Evolutionary conservation across 2,888 invertebrate species (phyloP), one percentile per base, ranked within the genome.

Genomic region (Oscheius sp.): DNA sequence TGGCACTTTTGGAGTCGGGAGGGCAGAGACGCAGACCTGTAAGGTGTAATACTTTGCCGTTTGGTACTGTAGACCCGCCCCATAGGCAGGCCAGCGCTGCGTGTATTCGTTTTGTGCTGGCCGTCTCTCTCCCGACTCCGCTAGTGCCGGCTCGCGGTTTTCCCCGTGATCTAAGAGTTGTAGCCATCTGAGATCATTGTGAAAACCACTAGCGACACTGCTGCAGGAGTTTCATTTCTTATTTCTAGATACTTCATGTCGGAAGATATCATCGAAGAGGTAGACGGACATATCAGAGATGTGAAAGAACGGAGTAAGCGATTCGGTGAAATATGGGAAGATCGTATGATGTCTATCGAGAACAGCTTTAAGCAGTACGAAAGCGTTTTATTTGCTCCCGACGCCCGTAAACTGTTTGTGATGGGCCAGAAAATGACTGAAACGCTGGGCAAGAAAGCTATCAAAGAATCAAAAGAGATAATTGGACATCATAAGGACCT

Each of bases 401-500:
- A 68, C 13, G 68, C 53, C 33, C 21, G 13, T 62, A 35, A 72
- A 29, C 51, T 72, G 29, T 37, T 35, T 51, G 72, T 72, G 37
- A 21, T 72, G 21, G 72, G 55, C 7, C 60, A 60, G 37, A 29
- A 33, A 11, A 50, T 72, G 63, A 29, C 60, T 29, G 33, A 48
- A 13, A 62, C 21, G 9, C 11, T 72, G 51, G 32, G n/a, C n/a
- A 55, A n/a, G 11, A 68, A 33, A 42, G 35, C 55, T 2, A 37
- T 35, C 21, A 53, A 60, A 11, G 50, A 37, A 47, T 33, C 72
- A 1, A 77, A 79, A n/a, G 79, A 80, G 70, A 50, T 63, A 13
- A 32, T 75, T 48, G 73, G 71, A 2, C 66, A 76, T 32, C 95
- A 95, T 88, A 92, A 94, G 83, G 92, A 92, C 77, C 91, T 95